A percentile compares a stretch with the other conserved stretches of the same genome.
phyloP scores from a whole-genome alignment of 2,113 vertebrate genomes.

The Prochilodus magdalenae region DNA sequence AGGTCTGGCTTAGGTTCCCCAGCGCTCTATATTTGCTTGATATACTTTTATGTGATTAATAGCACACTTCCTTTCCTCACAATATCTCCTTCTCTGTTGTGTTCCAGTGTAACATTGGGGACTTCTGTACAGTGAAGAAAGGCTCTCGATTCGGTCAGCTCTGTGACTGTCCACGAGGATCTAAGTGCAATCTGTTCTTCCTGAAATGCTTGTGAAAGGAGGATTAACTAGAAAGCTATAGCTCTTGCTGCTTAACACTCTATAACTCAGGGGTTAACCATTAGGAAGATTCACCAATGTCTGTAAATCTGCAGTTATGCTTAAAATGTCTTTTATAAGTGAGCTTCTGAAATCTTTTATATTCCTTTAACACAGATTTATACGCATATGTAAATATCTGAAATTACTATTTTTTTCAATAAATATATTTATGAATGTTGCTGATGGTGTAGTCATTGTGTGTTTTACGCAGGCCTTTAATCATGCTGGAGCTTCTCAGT shows the following conservation, averaged over 20 bases:
- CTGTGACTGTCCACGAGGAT: slow-evolving; percentile 52
- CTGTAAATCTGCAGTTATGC: neutral
- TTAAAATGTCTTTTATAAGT: neutral
- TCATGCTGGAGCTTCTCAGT: too few relatives aligned
- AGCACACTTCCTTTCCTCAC: neutral
- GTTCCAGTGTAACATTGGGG: slow-evolving; percentile 47
- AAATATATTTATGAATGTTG: neutral
- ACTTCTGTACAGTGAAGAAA: slow-evolving; percentile 53
- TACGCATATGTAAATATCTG: neutral
- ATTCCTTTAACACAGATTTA: neutral
- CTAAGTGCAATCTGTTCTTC: slow-evolving; percentile 52
- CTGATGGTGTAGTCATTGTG: neutral
- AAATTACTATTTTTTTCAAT: neutral
- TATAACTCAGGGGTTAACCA: neutral
- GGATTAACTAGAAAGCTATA: neutral
- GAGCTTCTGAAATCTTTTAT: neutral
- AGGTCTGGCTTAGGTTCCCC: neutral
- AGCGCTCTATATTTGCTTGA: neutral
- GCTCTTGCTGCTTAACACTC: neutral
- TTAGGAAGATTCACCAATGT: neutral
- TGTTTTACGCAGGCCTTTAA: neutral
- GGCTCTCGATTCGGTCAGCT: slow-evolving; percentile 51
- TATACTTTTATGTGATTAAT: neutral
- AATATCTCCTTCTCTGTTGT: neutral
- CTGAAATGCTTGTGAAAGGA: slow-evolving; percentile 47